A percentile compares a stretch with the other conserved stretches of the same genome.
Conservation (phyloP, 2,888 invertebrate species). For the Cremastobaeus sp. region DNA sequence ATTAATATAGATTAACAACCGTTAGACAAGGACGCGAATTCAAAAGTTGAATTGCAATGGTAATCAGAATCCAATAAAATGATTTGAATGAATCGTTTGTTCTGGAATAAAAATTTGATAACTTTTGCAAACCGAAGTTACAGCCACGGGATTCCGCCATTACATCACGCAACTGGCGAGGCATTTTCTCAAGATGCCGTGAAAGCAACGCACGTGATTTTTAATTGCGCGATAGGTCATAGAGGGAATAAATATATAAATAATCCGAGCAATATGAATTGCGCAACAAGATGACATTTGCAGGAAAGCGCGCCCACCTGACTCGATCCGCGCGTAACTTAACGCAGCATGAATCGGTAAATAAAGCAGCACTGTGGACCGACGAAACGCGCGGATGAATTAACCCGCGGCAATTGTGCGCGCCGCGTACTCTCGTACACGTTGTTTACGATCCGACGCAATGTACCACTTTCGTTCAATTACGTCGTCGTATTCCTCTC, state of each 20-base stretch:
- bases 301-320: slow-evolving; percentile 23
- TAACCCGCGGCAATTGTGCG: slow-evolving; percentile 12
- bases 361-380: slow-evolving; percentile 6
- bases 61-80: too few relatives aligned
- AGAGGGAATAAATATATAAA: slow-evolving; percentile 24
- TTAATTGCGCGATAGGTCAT: slow-evolving; percentile 18
- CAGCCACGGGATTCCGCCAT: too few relatives aligned
- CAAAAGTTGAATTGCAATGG: too few relatives aligned
- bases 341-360: slow-evolving; percentile 15
- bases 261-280: slow-evolving; percentile 25
- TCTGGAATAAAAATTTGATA: too few relatives aligned
- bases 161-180: neutral
- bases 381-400: slow-evolving; percentile 20
- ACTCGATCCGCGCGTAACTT: slow-evolving; percentile 12
- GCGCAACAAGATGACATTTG: slow-evolving; percentile 34
- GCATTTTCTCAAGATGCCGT: slow-evolving; percentile 9
- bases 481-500: slow-evolving; percentile 61
- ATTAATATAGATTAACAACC: too few relatives aligned
- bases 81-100: too few relatives aligned
- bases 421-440: slow-evolving; percentile 19
- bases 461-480: slow-evolving; percentile 55
- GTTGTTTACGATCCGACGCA: slow-evolving; percentile 48
- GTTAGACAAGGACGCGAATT: too few relatives aligned
- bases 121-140: too few relatives aligned
- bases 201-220: slow-evolving; percentile 12